Evolutionary conservation across 1,140 invertebrate genomes (phyloP).

Genomic region (Piezodorus guildinii): DNA sequence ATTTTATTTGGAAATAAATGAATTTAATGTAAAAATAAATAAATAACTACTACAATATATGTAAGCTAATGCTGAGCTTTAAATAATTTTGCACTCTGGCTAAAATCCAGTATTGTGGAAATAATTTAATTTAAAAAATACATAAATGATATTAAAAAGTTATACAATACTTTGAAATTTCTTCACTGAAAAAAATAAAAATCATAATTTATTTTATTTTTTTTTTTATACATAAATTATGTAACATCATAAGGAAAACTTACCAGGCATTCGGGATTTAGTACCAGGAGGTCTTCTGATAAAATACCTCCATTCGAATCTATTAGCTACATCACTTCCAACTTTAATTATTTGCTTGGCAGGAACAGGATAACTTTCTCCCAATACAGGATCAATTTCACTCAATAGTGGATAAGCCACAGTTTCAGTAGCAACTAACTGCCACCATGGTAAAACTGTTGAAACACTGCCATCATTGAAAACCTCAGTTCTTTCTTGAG

Average conservation of each 20-base stretch:
- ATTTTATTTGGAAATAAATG: too few species aligned
- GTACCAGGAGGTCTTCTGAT: constrained; percentile 40
- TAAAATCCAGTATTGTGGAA: too few species aligned
- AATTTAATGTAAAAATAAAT: too few species aligned
- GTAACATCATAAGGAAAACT: constrained; percentile 19
- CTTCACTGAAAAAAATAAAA: too few species aligned
- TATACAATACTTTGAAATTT: too few species aligned
- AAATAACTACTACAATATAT: too few species aligned
- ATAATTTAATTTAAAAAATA: too few species aligned
- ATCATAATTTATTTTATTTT: constrained; percentile 50
- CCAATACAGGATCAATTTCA: constrained; percentile 69
- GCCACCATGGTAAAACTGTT: constrained; percentile 66
- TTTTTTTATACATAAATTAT: constrained; percentile 40
- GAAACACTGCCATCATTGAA: constrained; percentile 71
- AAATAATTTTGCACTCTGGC: too few species aligned
- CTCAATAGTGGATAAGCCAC: constrained; percentile 70
- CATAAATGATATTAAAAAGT: too few species aligned
- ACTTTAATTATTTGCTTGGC: constrained; percentile 80
- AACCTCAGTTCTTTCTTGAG: constrained; percentile 65
- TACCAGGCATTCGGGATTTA: constrained; percentile 26
- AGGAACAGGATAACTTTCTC: constrained; percentile 80
- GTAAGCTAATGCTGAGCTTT: too few species aligned
- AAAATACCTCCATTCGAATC: constrained; percentile 92
- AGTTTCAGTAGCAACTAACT: constrained; percentile 72
- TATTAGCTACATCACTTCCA: constrained; percentile 77